Percentiles rank a stretch among this genome's conserved stretches.
Conservation (phyloP, 2,113 vertebrate species). For the Macroglossus sobrinus region DNA sequence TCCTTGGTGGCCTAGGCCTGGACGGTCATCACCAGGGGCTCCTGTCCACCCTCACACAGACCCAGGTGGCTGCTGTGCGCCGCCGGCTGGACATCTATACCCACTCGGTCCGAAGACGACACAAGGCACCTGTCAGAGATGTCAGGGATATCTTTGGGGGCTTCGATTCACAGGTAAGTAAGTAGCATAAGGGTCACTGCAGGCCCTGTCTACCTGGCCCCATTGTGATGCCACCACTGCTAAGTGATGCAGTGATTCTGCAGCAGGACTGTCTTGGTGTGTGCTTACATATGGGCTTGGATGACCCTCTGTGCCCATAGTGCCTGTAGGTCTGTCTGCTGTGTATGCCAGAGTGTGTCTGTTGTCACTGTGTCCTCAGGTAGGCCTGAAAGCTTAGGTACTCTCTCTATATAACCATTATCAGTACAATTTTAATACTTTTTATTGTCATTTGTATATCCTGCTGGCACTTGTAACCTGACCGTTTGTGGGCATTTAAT, state of each 20-base stretch:
- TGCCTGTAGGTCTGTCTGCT: background rate
- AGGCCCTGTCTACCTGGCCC: background rate
- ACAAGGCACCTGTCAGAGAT: conserved; percentile 85
- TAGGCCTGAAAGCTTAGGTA: background rate
- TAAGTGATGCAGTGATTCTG: background rate
- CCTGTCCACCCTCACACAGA: conserved; percentile 91
- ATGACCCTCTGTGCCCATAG: background rate
- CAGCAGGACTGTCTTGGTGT: background rate
- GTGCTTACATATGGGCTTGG: background rate
- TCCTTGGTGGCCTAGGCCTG: conserved; percentile 82
- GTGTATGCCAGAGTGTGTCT: rapidly evolving
- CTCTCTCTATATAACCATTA: background rate
- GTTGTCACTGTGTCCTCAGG: background rate
- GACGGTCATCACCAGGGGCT: conserved; percentile 85
- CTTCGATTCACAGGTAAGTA: conserved; percentile 75
- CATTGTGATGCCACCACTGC: background rate
- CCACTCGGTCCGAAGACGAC: conserved; percentile 85
- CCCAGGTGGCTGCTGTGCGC: conserved; percentile 89
- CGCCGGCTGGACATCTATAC: conserved; percentile 88
- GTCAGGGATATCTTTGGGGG: conserved; percentile 88
- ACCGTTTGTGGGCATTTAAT: background rate
- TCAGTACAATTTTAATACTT: background rate
- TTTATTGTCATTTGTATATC: background rate
- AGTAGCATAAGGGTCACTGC: background rate
- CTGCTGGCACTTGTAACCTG: background rate